Evolutionary conservation across 1,140 invertebrate species (phyloP).

Genomic region (Ceratosolen solmsi): DNA sequence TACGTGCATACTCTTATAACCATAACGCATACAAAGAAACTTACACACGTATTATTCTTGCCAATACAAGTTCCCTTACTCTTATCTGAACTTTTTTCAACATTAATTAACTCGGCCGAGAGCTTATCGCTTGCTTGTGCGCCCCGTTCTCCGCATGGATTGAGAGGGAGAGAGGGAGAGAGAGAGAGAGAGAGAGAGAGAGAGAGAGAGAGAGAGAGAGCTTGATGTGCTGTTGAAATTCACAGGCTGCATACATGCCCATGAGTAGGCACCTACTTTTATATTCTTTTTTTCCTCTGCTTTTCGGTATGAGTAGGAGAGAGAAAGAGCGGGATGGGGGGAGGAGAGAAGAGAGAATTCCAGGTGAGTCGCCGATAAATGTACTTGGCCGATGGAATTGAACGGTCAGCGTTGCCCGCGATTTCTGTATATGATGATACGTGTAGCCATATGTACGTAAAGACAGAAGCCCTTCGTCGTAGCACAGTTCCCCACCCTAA

Average conservation of each 20-base stretch:
- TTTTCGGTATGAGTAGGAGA: not conserved
- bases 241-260: not conserved
- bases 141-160: constrained; percentile 9
- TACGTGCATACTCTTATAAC: not conserved
- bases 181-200: not conserved
- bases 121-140: constrained; percentile 58
- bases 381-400: constrained; percentile 4
- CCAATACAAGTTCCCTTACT: constrained; percentile 46
- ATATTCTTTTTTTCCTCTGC: not conserved
- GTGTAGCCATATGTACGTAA: not conserved
- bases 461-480: not conserved
- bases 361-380: constrained; percentile 8
- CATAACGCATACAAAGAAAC: constrained; percentile 1
- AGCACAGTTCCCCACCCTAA: constrained; percentile 37
- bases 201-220: not conserved
- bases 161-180: constrained; percentile 32
- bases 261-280: not conserved
- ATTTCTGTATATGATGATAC: constrained; percentile 18
- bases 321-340: not conserved
- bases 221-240: constrained; percentile 22
- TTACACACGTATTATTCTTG: constrained; percentile 28
- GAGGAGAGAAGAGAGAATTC: not conserved
- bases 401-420: constrained; percentile 1
- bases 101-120: constrained; percentile 62
- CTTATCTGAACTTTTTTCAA: constrained; percentile 58